Evolutionary conservation across 2,888 invertebrate species (phyloP), one percentile per base, ranked within the genome.

Genomic region (Hydroisotoma schaefferi): DNA sequence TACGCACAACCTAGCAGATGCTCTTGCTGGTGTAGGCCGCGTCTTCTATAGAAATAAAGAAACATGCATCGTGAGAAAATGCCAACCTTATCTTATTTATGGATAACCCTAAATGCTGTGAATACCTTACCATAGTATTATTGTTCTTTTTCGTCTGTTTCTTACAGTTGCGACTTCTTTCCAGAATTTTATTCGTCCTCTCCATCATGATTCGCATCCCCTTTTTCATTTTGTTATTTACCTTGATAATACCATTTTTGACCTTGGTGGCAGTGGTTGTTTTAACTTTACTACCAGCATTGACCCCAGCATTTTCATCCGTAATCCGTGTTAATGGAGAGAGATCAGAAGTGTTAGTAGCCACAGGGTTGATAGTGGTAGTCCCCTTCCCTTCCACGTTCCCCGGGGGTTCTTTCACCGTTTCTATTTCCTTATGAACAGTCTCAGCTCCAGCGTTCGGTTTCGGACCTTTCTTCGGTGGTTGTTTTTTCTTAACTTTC

Each of bases 201-300:
- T 47, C 47, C 47, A 47, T 47, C 47, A 47, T 23, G n/a, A 23
- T 47, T 23, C 47, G 18, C 47, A 18, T 47, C 26, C 47, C 47
- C n/a, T 47, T 47, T 25, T 47, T 47, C 22, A 23, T 47, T 23
- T 47, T 47, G 47, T 25, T 47, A n/a, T 20, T 47, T 8, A 22
- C 26, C n/a, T 47, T 47, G 23, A 47, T 5, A 25, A 47, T 47
- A 23, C 47, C 47, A 47, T 47, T 47, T 22, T 47, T 47, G 6
- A 22, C 25, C 6, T 47, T 47, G 8, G 18, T 23, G 8, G 5
- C 25, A 18, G 6, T 43, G 43, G 43, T 8, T 43, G 6, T 18
- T 8, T 43, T 43, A 20, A 12, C 10, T 15, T 33, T 33, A 12
- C 10, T 33, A 33, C 15, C 33, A 33, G 10, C 15, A 8, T 33